Conservation (phyloP, 2,113 vertebrate species). For the Myotis brandtii region DNA sequence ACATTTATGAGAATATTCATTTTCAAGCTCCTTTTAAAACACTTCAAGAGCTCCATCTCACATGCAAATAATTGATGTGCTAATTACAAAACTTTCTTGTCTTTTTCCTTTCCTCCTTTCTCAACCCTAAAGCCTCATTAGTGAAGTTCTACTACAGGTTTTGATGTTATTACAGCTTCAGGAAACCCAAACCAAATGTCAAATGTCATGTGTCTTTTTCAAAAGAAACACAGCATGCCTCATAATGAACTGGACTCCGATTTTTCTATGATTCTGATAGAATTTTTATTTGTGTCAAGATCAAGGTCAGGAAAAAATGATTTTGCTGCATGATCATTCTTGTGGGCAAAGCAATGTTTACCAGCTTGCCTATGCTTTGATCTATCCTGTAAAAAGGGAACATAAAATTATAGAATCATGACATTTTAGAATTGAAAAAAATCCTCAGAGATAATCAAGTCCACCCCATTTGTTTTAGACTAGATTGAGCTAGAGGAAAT, state of each 20-base stretch:
- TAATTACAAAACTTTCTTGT: slow-evolving; percentile 68
- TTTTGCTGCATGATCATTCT: slow-evolving; percentile 61
- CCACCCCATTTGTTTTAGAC: slow-evolving; percentile 64
- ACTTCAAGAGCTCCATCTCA: slow-evolving; percentile 26
- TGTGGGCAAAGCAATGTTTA: slow-evolving; percentile 58
- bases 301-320: slow-evolving; percentile 72
- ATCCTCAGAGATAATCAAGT: slow-evolving; percentile 40
- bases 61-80: slow-evolving; percentile 65
- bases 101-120: slow-evolving; percentile 48
- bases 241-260: slow-evolving; percentile 40
- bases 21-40: slow-evolving; percentile 53
- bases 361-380: slow-evolving; percentile 50
- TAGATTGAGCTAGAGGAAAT: slow-evolving; percentile 49
- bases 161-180: slow-evolving; percentile 60
- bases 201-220: slow-evolving; percentile 68
- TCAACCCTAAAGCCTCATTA: slow-evolving; percentile 62
- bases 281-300: slow-evolving; percentile 77
- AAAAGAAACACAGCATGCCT: slow-evolving; percentile 65
- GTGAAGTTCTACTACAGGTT: slow-evolving; percentile 41
- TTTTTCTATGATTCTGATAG: slow-evolving; percentile 67
- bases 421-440: slow-evolving; percentile 63
- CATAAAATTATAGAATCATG: slow-evolving; percentile 54
- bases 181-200: slow-evolving; percentile 67
- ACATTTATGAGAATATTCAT: slow-evolving; percentile 36
- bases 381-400: slow-evolving; percentile 21